These are phyloP conservation scores for Pandemis cinnamomeana DNA, from an alignment of 2,888 invertebrate species.

Conservation along the genomic window DNA sequence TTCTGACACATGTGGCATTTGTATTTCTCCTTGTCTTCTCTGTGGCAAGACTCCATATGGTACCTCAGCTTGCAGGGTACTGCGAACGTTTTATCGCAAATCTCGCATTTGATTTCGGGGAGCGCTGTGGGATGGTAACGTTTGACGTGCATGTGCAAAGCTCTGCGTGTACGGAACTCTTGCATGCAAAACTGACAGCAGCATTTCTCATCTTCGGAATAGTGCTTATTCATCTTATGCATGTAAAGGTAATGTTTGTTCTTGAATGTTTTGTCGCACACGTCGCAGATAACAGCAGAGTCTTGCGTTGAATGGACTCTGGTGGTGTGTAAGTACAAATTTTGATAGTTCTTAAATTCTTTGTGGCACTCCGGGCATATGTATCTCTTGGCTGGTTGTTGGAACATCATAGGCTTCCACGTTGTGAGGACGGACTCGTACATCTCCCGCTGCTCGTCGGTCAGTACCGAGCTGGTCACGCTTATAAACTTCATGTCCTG, in stretches of 20 bases:
- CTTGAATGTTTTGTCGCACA: constrained; percentile 77
- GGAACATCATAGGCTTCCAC: constrained; percentile 66
- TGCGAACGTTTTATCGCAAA: constrained; percentile 71
- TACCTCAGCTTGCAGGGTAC: constrained; percentile 75
- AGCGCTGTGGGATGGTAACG: constrained; percentile 70
- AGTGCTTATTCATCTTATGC: constrained; percentile 80
- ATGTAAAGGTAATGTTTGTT: constrained; percentile 80
- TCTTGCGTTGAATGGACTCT: constrained; percentile 76
- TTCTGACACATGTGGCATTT: constrained; percentile 74
- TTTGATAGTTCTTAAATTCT: constrained; percentile 79
- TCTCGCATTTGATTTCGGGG: constrained; percentile 73
- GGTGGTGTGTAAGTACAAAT: constrained; percentile 73
- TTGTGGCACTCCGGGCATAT: constrained; percentile 76
- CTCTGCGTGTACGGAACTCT: constrained; percentile 72
- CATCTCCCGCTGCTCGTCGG: constrained; percentile 76
- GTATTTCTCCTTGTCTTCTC: constrained; percentile 66
- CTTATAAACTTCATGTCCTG: constrained; percentile 69
- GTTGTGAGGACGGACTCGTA: constrained; percentile 75
- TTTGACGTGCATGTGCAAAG: constrained; percentile 75
- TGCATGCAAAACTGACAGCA: constrained; percentile 77
- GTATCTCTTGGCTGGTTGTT: constrained; percentile 56
- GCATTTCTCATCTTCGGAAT: constrained; percentile 75
- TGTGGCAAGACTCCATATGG: constrained; percentile 70
- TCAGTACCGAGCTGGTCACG: constrained; percentile 67
- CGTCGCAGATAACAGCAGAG: constrained; percentile 72